These are phyloP conservation scores for Chaetodon trifascialis DNA, from an alignment of 2,113 vertebrate species.

Conservation along the genomic window DNA sequence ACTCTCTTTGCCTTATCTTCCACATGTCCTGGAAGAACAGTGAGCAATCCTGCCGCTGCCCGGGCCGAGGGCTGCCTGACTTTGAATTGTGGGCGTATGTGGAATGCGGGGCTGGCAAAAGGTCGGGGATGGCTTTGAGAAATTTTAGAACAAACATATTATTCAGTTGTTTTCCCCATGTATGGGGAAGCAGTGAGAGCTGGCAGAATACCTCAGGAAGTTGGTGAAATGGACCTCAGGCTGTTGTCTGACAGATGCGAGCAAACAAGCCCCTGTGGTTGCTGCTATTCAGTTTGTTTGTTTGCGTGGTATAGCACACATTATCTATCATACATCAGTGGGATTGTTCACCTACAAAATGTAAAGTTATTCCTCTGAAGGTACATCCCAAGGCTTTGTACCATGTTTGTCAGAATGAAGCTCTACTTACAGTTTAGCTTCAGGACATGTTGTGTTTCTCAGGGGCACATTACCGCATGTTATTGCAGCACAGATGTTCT, in stretches of 20 bases:
- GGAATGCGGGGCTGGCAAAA: constrained; percentile 58
- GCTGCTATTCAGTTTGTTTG: constrained; percentile 35
- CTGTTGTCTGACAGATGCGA: constrained; percentile 47
- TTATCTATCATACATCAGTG: constrained; percentile 11
- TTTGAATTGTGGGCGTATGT: constrained; percentile 55
- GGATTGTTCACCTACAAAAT: constrained; percentile 8
- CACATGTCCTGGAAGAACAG: constrained; percentile 48
- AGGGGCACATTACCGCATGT: constrained; percentile 2
- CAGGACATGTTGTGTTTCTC: constrained; percentile 29
- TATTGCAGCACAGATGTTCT: constrained; percentile 19
- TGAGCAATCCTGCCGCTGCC: constrained; percentile 22
- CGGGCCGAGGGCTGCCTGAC: constrained; percentile 42
- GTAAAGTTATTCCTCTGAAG: constrained; percentile 2
- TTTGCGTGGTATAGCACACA: constrained; percentile 22
- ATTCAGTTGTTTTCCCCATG: constrained; percentile 57
- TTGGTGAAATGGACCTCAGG: constrained; percentile 35
- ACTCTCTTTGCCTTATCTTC: constrained; percentile 46
- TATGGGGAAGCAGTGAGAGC: constrained; percentile 25
- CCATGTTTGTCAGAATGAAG: constrained; percentile 25
- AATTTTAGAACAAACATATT: constrained; percentile 56
- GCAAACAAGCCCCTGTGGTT: constrained; percentile 31
- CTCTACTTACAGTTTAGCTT: constrained; percentile 33
- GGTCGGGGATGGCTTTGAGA: constrained; percentile 44
- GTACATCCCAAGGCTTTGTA: constrained; percentile 16
- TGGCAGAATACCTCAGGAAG: constrained; percentile 34